Evolutionary conservation across 2,888 invertebrate species (phyloP).

Genomic region (Eupithecia subumbrata): DNA sequence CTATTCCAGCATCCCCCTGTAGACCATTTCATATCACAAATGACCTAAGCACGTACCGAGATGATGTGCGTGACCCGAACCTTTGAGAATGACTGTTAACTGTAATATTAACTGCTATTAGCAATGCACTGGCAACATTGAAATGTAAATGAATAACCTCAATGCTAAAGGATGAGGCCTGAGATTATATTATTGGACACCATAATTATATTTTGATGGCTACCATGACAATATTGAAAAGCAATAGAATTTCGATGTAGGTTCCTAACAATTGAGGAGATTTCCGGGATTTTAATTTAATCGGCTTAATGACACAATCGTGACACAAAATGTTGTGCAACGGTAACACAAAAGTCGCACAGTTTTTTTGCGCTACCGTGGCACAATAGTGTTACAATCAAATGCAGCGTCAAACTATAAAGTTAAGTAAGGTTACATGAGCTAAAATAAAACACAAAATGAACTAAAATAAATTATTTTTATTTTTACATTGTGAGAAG

Average conservation of each 20-base stretch:
- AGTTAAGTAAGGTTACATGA: too few relatives aligned
- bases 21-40: slow-evolving; percentile 23
- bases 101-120: slow-evolving; percentile 14
- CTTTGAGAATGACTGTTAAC: slow-evolving; percentile 31
- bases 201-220: not conserved
- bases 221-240: not conserved
- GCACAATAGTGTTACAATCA: too few relatives aligned
- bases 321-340: too few relatives aligned
- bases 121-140: slow-evolving; percentile 5
- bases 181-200: not conserved
- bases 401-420: too few relatives aligned
- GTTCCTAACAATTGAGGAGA: too few relatives aligned
- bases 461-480: too few relatives aligned
- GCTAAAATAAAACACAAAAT: too few relatives aligned
- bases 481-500: too few relatives aligned
- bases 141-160: not conserved
- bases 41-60: slow-evolving; percentile 27
- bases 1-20: slow-evolving; percentile 15
- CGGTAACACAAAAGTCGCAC: too few relatives aligned
- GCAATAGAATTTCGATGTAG: not conserved
- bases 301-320: too few relatives aligned
- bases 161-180: not conserved
- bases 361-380: too few relatives aligned
- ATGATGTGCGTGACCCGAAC: slow-evolving; percentile 29
- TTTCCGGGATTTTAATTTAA: too few relatives aligned